These are phyloP conservation scores for Notodonta ziczac DNA, from an alignment of 2,888 invertebrate species.

Conservation along the genomic window DNA sequence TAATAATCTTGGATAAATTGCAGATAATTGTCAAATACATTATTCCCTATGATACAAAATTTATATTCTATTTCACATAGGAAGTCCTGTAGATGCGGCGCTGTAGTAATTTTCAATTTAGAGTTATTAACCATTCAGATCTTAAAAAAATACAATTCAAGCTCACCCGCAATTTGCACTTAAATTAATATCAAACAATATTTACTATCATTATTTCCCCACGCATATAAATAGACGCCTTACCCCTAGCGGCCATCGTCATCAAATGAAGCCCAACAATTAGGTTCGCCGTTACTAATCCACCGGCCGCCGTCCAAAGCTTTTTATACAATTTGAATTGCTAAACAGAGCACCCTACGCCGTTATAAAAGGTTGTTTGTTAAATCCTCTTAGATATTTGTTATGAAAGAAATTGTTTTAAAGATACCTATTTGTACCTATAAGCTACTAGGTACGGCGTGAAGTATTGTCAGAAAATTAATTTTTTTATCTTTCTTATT, in stretches of 20 bases:
- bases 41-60: background rate
- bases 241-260: conserved; percentile 10
- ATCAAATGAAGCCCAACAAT: conserved; percentile 42
- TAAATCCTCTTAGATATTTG: conserved; percentile 46
- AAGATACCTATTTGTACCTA: conserved; percentile 12
- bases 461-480: too few species aligned
- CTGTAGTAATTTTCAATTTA: too few species aligned
- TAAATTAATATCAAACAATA: conserved; percentile 2
- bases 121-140: too few species aligned
- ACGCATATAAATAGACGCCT: conserved; percentile 11
- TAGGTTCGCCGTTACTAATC: conserved; percentile 45
- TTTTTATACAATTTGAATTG: conserved; percentile 53
- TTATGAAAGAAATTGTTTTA: conserved; percentile 51
- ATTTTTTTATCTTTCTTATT: too few species aligned
- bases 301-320: conserved; percentile 39
- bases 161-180: too few species aligned
- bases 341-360: conserved; percentile 46
- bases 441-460: too few species aligned
- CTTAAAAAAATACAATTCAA: too few species aligned
- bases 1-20: background rate
- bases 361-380: conserved; percentile 42
- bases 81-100: too few species aligned
- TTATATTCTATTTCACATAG: too few species aligned
- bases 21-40: background rate
- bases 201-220: background rate